Conservation (phyloP, 2,113 vertebrate species). For the Pantherophis guttatus region DNA sequence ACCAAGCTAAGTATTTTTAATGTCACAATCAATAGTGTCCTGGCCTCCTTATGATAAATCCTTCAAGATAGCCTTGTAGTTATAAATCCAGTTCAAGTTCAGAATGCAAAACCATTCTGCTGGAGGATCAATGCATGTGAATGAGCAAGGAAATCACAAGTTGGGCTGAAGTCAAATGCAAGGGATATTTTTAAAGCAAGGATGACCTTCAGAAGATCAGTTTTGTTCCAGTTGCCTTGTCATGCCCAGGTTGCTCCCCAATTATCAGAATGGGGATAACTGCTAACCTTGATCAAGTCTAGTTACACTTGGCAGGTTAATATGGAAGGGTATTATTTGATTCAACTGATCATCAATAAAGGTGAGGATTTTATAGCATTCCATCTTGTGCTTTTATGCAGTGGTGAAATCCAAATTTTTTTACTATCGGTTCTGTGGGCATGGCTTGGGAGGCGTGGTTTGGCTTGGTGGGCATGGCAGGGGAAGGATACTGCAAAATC, state of each 20-base stretch:
- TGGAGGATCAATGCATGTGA: not conserved
- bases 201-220: not conserved
- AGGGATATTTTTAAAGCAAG: not conserved
- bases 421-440: too few relatives aligned
- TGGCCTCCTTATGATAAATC: not conserved
- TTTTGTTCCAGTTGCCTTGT: not conserved
- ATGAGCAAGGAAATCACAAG: not conserved
- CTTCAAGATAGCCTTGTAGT: not conserved
- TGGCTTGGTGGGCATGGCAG: too few relatives aligned
- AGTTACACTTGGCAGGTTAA: not conserved
- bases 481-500: too few relatives aligned
- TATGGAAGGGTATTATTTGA: not conserved
- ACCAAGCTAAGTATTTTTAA: not conserved
- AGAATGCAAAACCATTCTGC: not conserved
- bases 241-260: not conserved
- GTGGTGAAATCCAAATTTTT: too few relatives aligned
- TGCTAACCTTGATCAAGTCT: not conserved
- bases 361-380: not conserved
- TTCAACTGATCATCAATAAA: not conserved
- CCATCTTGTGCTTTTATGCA: not conserved
- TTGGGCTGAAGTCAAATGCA: not conserved
- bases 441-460: too few relatives aligned
- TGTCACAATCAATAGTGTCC: not conserved
- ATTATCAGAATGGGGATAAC: too few relatives aligned
- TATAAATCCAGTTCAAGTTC: not conserved